Evolutionary conservation across 1,140 invertebrate genomes (phyloP), one percentile per base, ranked within the genome.

Genomic region (Lordiphosa stackelbergi): DNA sequence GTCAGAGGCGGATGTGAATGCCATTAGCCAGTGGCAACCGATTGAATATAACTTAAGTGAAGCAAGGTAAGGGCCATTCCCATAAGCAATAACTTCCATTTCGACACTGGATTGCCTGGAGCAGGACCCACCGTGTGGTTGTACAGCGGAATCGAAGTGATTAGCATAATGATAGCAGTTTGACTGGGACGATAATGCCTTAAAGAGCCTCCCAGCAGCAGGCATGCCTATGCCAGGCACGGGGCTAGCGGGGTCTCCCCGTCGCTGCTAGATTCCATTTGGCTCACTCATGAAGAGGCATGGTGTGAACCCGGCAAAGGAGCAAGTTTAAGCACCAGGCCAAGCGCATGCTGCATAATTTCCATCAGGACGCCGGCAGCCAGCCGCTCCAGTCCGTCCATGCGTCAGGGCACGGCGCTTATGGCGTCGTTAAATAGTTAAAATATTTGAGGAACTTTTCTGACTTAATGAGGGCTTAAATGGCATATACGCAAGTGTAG

Each of bases 381-480:
- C 60, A 53, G 36, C 28, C 16, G 16, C 16, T 16, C 16, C 16
- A 16, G 16, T 16, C 16, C 16, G 16, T 16, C 16, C 16, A 16
- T 16, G 16, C 16, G 16, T 16, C 16, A 16, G 16, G 16, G 16
- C 16, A 16, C 16, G 16, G 16, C 11, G 11, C 63, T 66, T 66
- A 70, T 53, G 64, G 68, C 64, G 68, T 58, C 59, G 64, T 71
- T 58, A 68, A 71, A 71, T 66, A 71, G 68, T 71, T 71, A 46
- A 71, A 71, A 71, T 68, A 71, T 71, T 63, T 66, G 58, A 36
- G 46, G 31, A 71, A 71, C 58, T 71, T 71, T 68, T 58, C 45
- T 34, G 64, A 57, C 68, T 71, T 71, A 71, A 71, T 71, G 68
- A 71, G 68, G 49, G 68, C 53, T 70, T 66, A 70, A 70, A 70